Base-by-base conservation (phyloP, 2,113 vertebrate species). In the Oreochromis spilurus region DNA sequence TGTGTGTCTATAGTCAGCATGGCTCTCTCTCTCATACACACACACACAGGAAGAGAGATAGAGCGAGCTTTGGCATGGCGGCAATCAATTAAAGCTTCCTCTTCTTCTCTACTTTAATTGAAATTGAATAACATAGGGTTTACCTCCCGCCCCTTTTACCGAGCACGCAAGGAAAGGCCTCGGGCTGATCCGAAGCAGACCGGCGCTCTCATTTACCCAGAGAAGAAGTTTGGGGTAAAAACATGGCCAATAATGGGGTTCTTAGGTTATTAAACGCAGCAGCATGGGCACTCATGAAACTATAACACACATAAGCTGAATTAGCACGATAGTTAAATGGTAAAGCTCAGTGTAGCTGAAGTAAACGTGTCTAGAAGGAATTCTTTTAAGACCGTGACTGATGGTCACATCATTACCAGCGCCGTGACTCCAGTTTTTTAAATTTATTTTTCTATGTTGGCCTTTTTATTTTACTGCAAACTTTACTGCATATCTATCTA, bases 31-130 rank as follows among this genome's bases (percentile, higher is more conserved):
- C 77, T 16, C 72, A 34, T n/a, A 29, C 57, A 54, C 82, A 57
- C 60, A 65, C 17, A 72, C 36, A 40, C 38, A 72, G 24, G 24
- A 12, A 77, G 16, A 77, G 16, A 26, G 4, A 19, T 6, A 50
- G 43, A 77, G 24, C 0, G 29, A 80, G 36, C 90, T 80, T 77
- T 50, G 86, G 85, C 77, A 89, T 84, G 90, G 92, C 81, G 54
- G 84, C 86, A 93, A 94, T 95, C 95, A 93, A 94, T 94, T 94
- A 94, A 90, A 93, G 86, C 91, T 54, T 89, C 88, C 86, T 91
- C 90, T 79, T 88, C 91, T 85, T 54, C 78, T 86, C 34, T 91
- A 83, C 88, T 91, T 94, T 93, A 93, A 92, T 93, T 95, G 92
- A 91, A 94, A 94, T 93, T 83, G 92, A 94, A 94, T 89, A 86